Conservation (phyloP, 53 echinoderm and acorn worm genomes). For the Mesocentrotus franciscanus region DNA sequence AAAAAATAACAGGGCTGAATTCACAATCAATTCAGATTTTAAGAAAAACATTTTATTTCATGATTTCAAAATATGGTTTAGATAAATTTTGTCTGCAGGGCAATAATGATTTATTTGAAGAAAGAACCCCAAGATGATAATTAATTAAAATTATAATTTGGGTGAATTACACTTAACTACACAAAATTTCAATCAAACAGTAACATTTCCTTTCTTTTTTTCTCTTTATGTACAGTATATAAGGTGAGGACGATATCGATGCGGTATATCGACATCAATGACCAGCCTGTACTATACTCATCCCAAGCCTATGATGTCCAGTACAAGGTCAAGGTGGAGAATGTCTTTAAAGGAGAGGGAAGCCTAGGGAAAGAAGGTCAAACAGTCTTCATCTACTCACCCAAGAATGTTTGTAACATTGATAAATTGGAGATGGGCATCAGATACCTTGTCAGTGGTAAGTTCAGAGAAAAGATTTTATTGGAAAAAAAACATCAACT, state of each 20-base stretch:
- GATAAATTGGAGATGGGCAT: slow-evolving; percentile 60
- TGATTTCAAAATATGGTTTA: too few species aligned
- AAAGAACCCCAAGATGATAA: too few species aligned
- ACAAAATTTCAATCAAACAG: neutral
- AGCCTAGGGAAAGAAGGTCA: slow-evolving; percentile 22
- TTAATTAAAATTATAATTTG: too few species aligned
- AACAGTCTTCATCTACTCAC: slow-evolving; percentile 69
- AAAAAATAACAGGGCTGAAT: too few species aligned
- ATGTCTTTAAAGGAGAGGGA: slow-evolving; percentile 77
- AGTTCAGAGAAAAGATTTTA: neutral
- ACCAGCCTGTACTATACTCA: slow-evolving; percentile 39
- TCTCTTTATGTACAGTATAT: slow-evolving; percentile 17
- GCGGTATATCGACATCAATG: neutral
- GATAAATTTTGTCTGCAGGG: too few species aligned
- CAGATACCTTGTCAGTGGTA: slow-evolving; percentile 62
- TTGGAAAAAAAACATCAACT: neutral
- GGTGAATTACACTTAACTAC: neutral
- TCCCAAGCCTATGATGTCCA: slow-evolving; percentile 56
- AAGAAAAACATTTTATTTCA: too few species aligned
- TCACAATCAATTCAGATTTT: too few species aligned
- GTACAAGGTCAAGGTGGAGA: slow-evolving; percentile 79
- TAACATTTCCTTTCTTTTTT: neutral
- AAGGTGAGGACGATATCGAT: slow-evolving; percentile 42
- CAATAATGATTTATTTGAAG: too few species aligned
- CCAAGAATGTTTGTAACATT: slow-evolving; percentile 65